Evolutionary conservation across 92 coral and sea anemone genomes (phyloP), one percentile per base, ranked within the genome.

Genomic region (Epizoanthus fatuus): DNA sequence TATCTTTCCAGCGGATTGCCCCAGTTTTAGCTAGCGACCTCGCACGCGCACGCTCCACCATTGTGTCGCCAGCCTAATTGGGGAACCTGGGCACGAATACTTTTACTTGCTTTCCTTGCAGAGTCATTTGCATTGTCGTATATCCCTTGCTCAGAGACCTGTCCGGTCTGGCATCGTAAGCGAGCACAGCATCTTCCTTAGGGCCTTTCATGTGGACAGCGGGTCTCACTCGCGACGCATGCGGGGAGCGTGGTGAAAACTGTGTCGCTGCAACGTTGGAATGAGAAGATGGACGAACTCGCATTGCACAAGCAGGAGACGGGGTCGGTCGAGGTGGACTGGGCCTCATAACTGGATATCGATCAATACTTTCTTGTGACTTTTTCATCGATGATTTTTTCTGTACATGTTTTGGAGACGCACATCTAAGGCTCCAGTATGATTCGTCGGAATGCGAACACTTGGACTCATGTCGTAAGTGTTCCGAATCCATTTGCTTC

Each of bases 81-180:
- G 91, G 69, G 84, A 88, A 88, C 47, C 62, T 82, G 16, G 91
- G 91, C 52, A 88, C 84, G 68, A 81, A 80, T 8, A 88, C 91
- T 29, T 83, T 88, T 14, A 83, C 75, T 32, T 88, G 91, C 79
- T 83, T 88, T 69, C 91, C 88, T 10, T 76, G 78, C 7, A 88
- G 75, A 1, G 91, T 88, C 78, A 88, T 83, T 49, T 88, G 91
- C 91, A 88, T 88, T 4, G 83, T 88, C 0, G 60, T 22, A 16
- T 88, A 88, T 8, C 91, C 91, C 70, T 58, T 88, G 77, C 69
- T 81, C 47, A 88, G 84, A 17, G 91, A 74, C 44, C 67, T 71
- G 10, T 44, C 55, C 6, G 91, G 91, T 15, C 91, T 70, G 13
- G 91, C 91, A 16, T 88, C 91, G 44, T 88, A 88, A 2, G 91